These are phyloP conservation scores for Merodon equestris DNA, from an alignment of 2,888 invertebrate genomes.

Conservation along the genomic window DNA sequence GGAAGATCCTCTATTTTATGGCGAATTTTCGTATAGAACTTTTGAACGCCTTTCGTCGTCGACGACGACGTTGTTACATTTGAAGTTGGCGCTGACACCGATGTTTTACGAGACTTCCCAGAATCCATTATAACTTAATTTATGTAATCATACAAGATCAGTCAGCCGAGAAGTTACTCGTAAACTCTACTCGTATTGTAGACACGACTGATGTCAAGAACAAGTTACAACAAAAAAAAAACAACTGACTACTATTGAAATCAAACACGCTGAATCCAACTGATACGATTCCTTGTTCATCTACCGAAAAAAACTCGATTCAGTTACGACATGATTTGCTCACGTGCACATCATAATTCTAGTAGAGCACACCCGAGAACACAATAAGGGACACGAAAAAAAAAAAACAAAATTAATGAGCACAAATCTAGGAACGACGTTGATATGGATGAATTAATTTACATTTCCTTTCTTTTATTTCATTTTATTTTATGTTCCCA, in stretches of 20 bases:
- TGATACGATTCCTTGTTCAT: constrained; percentile 48
- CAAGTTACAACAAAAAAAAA: too few species aligned
- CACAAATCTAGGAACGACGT: constrained; percentile 22
- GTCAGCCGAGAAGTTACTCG: constrained; percentile 25
- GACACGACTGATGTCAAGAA: constrained; percentile 56
- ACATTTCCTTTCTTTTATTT: constrained; percentile 59
- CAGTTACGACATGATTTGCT: constrained; percentile 58
- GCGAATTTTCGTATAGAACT: constrained; percentile 76
- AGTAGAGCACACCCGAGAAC: constrained; percentile 35
- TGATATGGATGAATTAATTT: constrained; percentile 61
- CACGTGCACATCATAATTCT: constrained; percentile 66
- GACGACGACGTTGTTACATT: constrained; percentile 34
- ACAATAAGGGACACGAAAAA: constrained; percentile 21
- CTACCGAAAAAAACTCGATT: constrained; percentile 57
- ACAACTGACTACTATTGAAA: constrained; percentile 24
- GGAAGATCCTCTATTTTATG: constrained; percentile 78
- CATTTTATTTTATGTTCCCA: constrained; percentile 14
- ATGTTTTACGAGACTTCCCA: constrained; percentile 57
- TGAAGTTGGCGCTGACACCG: constrained; percentile 34
- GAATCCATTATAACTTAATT: constrained; percentile 61
- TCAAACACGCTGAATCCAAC: constrained; percentile 7
- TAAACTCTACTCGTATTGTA: too few species aligned
- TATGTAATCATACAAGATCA: constrained; percentile 9
- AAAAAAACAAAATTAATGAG: constrained; percentile 12
- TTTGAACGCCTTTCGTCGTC: constrained; percentile 72